Evolutionary conservation across 1,140 invertebrate species (phyloP).

Genomic region (Drosophila pseudoobscura): DNA sequence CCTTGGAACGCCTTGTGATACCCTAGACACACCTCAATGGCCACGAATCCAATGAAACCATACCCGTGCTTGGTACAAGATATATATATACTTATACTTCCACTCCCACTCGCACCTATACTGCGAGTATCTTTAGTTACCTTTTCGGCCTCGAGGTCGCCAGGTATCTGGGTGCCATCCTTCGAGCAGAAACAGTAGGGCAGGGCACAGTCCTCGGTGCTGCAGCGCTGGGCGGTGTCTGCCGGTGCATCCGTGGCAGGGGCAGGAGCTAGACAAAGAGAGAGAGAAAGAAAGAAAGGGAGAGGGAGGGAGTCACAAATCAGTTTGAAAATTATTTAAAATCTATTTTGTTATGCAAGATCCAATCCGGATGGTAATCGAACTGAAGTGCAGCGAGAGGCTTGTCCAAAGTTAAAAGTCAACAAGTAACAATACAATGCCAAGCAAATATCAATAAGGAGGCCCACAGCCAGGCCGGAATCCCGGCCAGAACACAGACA

Average conservation of each 20-base stretch:
- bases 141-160: slow-evolving; percentile 90
- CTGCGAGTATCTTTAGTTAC: slow-evolving; percentile 84
- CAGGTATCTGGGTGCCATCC: slow-evolving; percentile 94
- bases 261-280: slow-evolving; percentile 87
- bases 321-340: slow-evolving; percentile 72
- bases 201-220: slow-evolving; percentile 89
- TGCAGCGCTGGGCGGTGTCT: slow-evolving; percentile 91
- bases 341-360: slow-evolving; percentile 62
- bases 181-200: slow-evolving; percentile 97
- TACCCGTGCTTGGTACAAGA: too few species aligned
- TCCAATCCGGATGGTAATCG: slow-evolving; percentile 24
- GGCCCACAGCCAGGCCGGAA: background rate
- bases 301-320: slow-evolving; percentile 13
- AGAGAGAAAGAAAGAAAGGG: background rate
- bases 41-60: too few species aligned
- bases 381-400: slow-evolving; percentile 7
- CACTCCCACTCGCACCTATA: background rate
- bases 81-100: too few species aligned
- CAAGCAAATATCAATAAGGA: slow-evolving; percentile 74
- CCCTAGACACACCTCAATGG: too few species aligned
- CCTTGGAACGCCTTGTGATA: too few species aligned
- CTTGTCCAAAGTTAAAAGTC: slow-evolving; percentile 63
- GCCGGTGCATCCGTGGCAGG: slow-evolving; percentile 91
- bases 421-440: slow-evolving; percentile 71
- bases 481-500: too few species aligned